Base-by-base conservation (phyloP, 2,888 invertebrate species). In the Hypomecis punctinalis region DNA sequence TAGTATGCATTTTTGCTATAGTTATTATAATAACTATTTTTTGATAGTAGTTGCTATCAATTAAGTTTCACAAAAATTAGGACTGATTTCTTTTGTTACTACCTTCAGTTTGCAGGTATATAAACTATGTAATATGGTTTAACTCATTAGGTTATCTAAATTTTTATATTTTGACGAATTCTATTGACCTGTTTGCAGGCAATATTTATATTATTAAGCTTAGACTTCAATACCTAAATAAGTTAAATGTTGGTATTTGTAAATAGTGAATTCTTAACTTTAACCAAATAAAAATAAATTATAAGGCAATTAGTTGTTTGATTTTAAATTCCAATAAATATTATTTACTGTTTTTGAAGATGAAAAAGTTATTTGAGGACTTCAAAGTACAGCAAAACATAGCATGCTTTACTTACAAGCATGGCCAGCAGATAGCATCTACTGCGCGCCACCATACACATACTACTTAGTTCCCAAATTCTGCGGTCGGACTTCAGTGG, bases 251-350 rank as follows among this genome's bases (percentile, higher is more conserved):
- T 68, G 72, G 83, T 84, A 84, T 84, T 86, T 90, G 90, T 91
- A 91, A 89, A 90, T 90, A 91, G 84, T 83, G 80, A 82, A 84
- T 85, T 84, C 79, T 79, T 80, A 81, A 83, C 59, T 60, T 80
- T 87, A 87, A 89, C 88, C 88, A 90, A 90, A 90, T 89, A 86
- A 86, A 85, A 84, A 82, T 84, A 83, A 84, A 79, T 79, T 78
- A 74, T 81, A 78, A 77, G 72, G 70, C 68, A 69, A 52, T 48
- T 59, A 23, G n/a, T 71, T 69, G 71, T 76, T 76, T 80, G 68
- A 71, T 81, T 82, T 69, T 53, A 66, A 64, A 10, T 11, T 36
- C 5, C 11, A 1, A 23, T 9, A 39, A 0, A 10, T 37, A 49
- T 6, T 10, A 1, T 49, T 49, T 6, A 7, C 10, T 37, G 37